These are phyloP conservation scores for Drosophila rellima DNA, from an alignment of 2,888 invertebrate genomes.

Conservation along the genomic window DNA sequence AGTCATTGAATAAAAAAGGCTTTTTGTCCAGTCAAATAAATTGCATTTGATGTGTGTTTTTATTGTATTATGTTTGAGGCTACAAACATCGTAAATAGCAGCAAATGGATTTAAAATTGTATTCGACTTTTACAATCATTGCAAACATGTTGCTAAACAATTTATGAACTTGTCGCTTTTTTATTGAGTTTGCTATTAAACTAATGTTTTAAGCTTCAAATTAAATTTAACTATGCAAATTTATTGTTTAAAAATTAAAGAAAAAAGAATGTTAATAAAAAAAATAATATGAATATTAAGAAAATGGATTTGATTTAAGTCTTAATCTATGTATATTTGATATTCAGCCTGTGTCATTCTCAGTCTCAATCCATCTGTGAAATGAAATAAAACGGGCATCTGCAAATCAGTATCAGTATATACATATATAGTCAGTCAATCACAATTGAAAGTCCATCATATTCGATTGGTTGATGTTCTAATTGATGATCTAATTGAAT, in stretches of 20 bases:
- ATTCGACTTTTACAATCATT: slow-evolving; percentile 39
- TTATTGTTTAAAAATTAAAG: neutral
- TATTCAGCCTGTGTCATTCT: too few relatives aligned
- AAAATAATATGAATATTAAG: too few relatives aligned
- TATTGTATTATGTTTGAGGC: slow-evolving; percentile 14
- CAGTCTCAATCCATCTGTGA: too few relatives aligned
- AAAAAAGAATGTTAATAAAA: too few relatives aligned
- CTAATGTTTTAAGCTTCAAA: neutral
- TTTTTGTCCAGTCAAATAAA: slow-evolving; percentile 57
- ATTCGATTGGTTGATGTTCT: slow-evolving; percentile 25
- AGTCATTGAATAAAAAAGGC: slow-evolving; percentile 54
- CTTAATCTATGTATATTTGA: too few relatives aligned
- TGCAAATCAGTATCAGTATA: too few relatives aligned
- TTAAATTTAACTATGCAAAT: neutral
- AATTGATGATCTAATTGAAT: slow-evolving; percentile 74
- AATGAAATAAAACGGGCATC: too few relatives aligned
- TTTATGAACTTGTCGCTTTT: slow-evolving; percentile 8
- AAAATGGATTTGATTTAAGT: too few relatives aligned
- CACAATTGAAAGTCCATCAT: slow-evolving; percentile 32
- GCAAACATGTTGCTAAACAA: slow-evolving; percentile 38
- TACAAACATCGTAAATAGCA: slow-evolving; percentile 22
- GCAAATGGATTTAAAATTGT: slow-evolving; percentile 37
- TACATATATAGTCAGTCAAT: slow-evolving; percentile 37
- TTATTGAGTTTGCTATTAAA: neutral
- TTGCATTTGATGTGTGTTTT: slow-evolving; percentile 44